Conservation (phyloP, 2,797 vertebrate species). For the Microctenopoma steveboyesi region DNA sequence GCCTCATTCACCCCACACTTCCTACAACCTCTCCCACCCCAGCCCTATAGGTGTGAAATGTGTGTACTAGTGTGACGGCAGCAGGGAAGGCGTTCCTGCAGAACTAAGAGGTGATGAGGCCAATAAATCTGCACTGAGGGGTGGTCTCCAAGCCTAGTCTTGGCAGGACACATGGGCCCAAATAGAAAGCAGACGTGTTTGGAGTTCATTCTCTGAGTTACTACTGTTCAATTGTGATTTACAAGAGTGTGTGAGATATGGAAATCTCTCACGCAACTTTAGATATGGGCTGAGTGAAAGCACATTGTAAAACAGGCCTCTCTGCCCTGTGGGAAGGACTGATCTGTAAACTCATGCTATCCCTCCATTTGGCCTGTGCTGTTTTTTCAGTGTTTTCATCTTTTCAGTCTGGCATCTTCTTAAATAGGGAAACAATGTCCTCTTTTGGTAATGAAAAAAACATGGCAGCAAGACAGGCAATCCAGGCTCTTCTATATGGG, state of each 20-base stretch:
- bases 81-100: constrained; percentile 53
- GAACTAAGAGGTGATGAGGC: constrained; percentile 83
- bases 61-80: constrained; percentile 52
- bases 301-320: constrained; percentile 84
- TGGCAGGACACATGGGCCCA: constrained; percentile 85
- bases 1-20: constrained; percentile 6
- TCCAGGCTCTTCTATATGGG: constrained; percentile 5
- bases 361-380: constrained; percentile 66
- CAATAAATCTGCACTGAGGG: constrained; percentile 84
- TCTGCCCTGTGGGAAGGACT: constrained; percentile 70
- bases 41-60: constrained; percentile 52
- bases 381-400: constrained; percentile 69
- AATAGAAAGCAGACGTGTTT: constrained; percentile 94
- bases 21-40: constrained; percentile 12
- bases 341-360: constrained; percentile 74
- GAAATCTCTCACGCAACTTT: constrained; percentile 90
- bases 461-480: constrained; percentile 30
- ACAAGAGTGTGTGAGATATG: constrained; percentile 89
- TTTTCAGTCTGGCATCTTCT: constrained; percentile 61
- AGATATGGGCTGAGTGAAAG: constrained; percentile 86
- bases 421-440: constrained; percentile 53
- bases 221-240: constrained; percentile 92
- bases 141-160: constrained; percentile 88
- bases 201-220: constrained; percentile 90
- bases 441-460: constrained; percentile 56